Base-by-base conservation (phyloP, 2,113 vertebrate genomes). In the Pithys albifrons region DNA sequence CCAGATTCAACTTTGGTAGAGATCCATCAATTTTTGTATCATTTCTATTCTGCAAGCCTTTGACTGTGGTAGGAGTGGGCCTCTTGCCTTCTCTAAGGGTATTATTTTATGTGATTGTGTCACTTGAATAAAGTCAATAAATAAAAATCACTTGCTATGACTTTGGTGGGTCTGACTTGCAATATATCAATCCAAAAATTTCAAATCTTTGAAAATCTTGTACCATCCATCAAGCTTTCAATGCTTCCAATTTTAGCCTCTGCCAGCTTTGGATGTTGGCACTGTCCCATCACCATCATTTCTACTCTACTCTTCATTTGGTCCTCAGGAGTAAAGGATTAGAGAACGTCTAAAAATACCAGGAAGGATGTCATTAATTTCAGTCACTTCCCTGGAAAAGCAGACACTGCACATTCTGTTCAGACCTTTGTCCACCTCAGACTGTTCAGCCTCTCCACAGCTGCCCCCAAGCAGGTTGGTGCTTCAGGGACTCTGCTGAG, bases 301-400 rank as follows among this genome's bases (percentile, higher is more conserved):
- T 86, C 86, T 75, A 69, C 80, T 62, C 12, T 69, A 8, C 67
- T 96, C 80, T 61, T 93, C 87, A 41, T 62, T 88, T 0, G 0
- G 71, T 57, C 75, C 62, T 87, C 71, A 64, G 37, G 64, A 89
- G 33, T 51, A 45, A 91, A 73, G 72, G 73, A 74, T 93, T 94
- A 96, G 86, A 81, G 59, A 88, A 79, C 17, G 24, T n/a, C 95
- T 97, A 95, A 95, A 96, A 92, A 86, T 95, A 95, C 19, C 51
- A 19, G 0, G 2, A 88, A 85, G 71, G 91, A 93, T 95, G 48
- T 85, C 28, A 95, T 93, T 91, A 89, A 93, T 95, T 96, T 94
- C 75, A 82, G 67, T 71, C 71, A 14, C 66, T 90, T 91, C 85
- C 84, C 82, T 94, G 92, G 90, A 91, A 96, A 94, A 0, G 5